phyloP scores from a whole-genome alignment of 1,140 invertebrate genomes.

The Anastrepha ludens region DNA sequence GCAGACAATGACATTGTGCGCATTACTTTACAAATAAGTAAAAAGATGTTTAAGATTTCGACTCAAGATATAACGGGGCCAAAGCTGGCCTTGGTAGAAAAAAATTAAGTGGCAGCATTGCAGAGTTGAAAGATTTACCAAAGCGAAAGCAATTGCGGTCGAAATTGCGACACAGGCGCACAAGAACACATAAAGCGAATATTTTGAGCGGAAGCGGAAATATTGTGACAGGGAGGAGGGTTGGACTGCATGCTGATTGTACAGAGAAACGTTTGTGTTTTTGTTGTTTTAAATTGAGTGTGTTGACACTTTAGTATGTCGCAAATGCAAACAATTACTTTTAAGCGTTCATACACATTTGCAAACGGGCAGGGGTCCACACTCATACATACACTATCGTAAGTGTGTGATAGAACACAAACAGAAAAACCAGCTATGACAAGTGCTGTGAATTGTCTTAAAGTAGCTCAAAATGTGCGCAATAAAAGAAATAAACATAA shows the following conservation, averaged over 20 bases:
- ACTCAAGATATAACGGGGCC: background rate
- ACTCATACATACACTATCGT: background rate
- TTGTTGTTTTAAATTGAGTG: background rate
- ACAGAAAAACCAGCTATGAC: background rate
- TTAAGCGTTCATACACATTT: background rate
- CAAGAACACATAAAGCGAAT: background rate
- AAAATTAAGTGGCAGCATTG: background rate
- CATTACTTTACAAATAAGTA: too few species aligned
- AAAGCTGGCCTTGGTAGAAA: background rate
- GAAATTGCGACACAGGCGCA: background rate
- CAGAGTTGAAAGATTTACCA: background rate
- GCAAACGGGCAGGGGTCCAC: background rate
- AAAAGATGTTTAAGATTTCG: background rate
- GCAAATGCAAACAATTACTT: slow-evolving; percentile 30
- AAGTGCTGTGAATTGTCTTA: slow-evolving; percentile 19
- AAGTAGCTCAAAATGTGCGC: background rate
- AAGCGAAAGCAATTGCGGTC: background rate
- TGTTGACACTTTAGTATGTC: slow-evolving; percentile 6
- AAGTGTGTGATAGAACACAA: background rate
- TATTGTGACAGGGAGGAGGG: background rate
- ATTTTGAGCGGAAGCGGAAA: background rate
- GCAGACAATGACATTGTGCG: too few species aligned
- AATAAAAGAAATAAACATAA: slow-evolving; percentile 13
- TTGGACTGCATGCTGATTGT: background rate
- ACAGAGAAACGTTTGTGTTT: background rate